Evolutionary conservation across 1,140 invertebrate genomes (phyloP).

Genomic region (Metaphire vulgaris): DNA sequence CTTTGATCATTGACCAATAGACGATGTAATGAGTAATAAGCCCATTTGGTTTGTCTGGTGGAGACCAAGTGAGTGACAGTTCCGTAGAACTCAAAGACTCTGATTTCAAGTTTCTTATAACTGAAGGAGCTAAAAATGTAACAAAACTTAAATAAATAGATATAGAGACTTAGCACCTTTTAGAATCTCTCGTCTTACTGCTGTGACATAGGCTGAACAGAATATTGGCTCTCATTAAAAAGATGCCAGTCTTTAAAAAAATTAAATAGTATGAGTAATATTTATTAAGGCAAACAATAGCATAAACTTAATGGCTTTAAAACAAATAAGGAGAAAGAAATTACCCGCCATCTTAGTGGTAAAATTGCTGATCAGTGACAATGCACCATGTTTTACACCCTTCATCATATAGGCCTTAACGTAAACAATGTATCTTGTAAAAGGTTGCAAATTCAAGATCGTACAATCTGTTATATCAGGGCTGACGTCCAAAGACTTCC

Average conservation of each 20-base stretch:
- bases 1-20: constrained; percentile 35
- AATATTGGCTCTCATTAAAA: no score
- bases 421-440: constrained; percentile 80
- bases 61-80: constrained; percentile 67
- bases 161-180: no score
- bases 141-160: no score
- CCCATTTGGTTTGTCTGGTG: constrained; percentile 71
- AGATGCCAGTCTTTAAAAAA: no score
- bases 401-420: constrained; percentile 80
- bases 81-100: constrained; percentile 57
- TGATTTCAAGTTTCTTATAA: constrained; percentile 56
- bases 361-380: constrained; percentile 72
- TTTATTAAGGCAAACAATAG: no score
- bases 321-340: no score
- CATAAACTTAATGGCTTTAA: no score
- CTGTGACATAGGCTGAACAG: no score
- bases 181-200: no score
- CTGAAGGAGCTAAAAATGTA: constrained; percentile 55
- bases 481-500: not conserved
- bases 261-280: no score
- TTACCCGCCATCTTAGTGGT: constrained; percentile 64
- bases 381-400: constrained; percentile 61
- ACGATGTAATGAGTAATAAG: constrained; percentile 73
- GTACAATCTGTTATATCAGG: not conserved
- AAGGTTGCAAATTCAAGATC: constrained; percentile 64